phyloP scores from a whole-genome alignment of 2,797 vertebrate genomes.

The Notolepis coatsorum region DNA sequence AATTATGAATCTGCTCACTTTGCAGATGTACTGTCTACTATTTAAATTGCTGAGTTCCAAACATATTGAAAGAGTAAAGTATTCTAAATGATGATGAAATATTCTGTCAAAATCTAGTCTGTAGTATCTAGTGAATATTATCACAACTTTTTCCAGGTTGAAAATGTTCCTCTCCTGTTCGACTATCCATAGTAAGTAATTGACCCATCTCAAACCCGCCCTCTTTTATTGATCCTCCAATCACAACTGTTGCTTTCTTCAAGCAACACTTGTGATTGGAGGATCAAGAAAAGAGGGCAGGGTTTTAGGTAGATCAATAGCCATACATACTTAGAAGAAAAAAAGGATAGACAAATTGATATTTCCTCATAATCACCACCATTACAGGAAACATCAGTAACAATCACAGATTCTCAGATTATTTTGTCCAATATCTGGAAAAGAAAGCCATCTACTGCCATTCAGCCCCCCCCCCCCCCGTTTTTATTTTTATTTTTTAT shows the following conservation, averaged over 20 bases:
- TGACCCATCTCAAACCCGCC: too few species aligned
- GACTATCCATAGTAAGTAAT: too few species aligned
- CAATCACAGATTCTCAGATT: too few species aligned
- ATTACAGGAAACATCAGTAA: conserved; percentile 10
- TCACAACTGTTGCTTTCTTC: too few species aligned
- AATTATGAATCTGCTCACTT: conserved; percentile 4
- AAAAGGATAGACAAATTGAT: conserved; percentile 9
- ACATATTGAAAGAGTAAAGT: background rate
- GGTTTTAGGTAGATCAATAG: background rate
- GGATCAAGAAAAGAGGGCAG: too few species aligned
- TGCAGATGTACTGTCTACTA: conserved; percentile 9
- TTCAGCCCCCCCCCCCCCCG: too few species aligned
- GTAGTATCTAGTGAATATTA: background rate
- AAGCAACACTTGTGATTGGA: too few species aligned
- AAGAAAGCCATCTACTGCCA: too few species aligned
- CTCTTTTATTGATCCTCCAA: too few species aligned
- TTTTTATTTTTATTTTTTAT: too few species aligned
- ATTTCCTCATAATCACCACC: conserved; percentile 17
- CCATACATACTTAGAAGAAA: conserved; percentile 5
- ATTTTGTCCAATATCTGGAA: background rate
- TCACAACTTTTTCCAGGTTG: conserved; percentile 31
- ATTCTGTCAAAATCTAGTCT: background rate
- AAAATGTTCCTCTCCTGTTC: conserved; percentile 23
- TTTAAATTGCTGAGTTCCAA: conserved; percentile 9
- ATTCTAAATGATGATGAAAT: conserved; percentile 1